These are phyloP conservation scores for Hipparchia semele DNA, from an alignment of 2,888 invertebrate genomes.

Conservation along the genomic window DNA sequence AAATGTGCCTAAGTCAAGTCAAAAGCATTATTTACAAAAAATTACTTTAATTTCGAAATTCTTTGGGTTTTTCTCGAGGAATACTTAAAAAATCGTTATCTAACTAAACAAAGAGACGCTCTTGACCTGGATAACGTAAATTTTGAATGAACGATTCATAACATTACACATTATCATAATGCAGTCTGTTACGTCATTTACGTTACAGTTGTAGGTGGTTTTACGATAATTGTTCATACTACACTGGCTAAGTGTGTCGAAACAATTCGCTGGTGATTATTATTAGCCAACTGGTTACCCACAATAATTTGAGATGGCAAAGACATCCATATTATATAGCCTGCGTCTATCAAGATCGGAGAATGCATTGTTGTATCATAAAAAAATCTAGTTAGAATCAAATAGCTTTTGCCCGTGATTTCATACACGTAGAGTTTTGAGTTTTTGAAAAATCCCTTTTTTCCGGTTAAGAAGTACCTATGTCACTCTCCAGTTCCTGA, in stretches of 20 bases:
- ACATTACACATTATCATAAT: slow-evolving; percentile 17
- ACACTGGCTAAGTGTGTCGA: slow-evolving; percentile 26
- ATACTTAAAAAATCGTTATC: too few species aligned
- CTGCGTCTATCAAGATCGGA: background rate
- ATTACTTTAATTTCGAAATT: too few species aligned
- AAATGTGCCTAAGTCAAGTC: too few species aligned
- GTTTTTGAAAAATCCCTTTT: too few species aligned
- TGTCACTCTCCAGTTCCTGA: too few species aligned
- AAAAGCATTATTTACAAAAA: too few species aligned
- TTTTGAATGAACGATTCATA: slow-evolving; percentile 16
- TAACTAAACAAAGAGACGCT: background rate
- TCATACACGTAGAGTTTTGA: too few species aligned
- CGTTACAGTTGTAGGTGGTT: background rate
- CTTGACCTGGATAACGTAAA: slow-evolving; percentile 30
- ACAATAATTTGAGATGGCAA: slow-evolving; percentile 33
- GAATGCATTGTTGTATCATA: background rate
- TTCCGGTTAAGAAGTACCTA: too few species aligned
- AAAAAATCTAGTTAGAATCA: too few species aligned
- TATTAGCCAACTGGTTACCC: slow-evolving; percentile 32
- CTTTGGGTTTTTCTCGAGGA: too few species aligned
- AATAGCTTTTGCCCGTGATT: too few species aligned
- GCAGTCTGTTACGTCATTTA: slow-evolving; percentile 20
- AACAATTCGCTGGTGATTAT: slow-evolving; percentile 30
- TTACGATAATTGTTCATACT: slow-evolving; percentile 26
- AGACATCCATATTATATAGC: background rate